Evolutionary conservation across 2,888 invertebrate genomes (phyloP), one percentile per base, ranked within the genome.

Genomic region (Formica aserva): DNA sequence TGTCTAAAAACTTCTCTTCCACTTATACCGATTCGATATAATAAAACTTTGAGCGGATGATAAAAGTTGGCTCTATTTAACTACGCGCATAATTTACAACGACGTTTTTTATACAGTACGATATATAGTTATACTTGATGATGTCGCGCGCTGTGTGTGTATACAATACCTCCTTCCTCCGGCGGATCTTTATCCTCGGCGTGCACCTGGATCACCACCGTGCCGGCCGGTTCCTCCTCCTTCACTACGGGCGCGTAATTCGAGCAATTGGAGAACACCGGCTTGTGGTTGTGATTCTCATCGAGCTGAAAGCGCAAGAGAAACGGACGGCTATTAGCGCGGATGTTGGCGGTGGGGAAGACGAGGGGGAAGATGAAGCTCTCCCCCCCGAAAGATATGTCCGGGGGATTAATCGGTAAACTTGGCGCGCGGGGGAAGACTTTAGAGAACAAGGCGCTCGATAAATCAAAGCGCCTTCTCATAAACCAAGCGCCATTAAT

Each of bases 211-310:
- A 98, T 97, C 15, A 99, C 98, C 88, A 96, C 96, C 0, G 97
- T 97, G 82, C 97, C 97, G 55, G 96, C 95, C 0, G 96, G 95
- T 93, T 97, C 96, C 91, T 97, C 97, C 95, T 98, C 99, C 93
- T 97, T 97, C 32, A 98, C 97, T 41, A 96, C 96, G 0, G 98
- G 98, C 92, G 96, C 97, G 95, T 99, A 99, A 91, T 95, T 96
- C 82, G 97, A 96, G 95, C 99, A 99, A 91, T 98, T 96, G 62
- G 96, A 96, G 95, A 99, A 98, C 85, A 97, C 96, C 1, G 99
- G 99, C 93, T 98, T 98, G 94, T 98, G 97, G 95, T 98, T 98
- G 95, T 98, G 95, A 83, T 95, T 94, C 60, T 94, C 92, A 22
- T 88, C 90, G 75, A 86, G 84, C 86, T 93, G 86, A 32, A 67